Conservation (phyloP, 2,888 invertebrate species). For the Cantharis rufa region DNA sequence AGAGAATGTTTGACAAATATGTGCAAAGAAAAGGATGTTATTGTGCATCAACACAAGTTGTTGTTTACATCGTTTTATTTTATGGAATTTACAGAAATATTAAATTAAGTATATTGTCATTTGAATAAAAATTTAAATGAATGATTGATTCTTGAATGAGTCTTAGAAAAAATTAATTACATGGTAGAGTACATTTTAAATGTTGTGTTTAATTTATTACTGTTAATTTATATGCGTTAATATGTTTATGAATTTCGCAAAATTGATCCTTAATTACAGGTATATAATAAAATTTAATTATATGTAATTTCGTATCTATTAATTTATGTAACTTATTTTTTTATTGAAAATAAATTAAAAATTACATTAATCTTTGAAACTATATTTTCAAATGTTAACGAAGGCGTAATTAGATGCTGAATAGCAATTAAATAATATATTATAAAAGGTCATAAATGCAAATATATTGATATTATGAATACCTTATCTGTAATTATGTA, state of each 20-base stretch:
- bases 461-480: slow-evolving; percentile 6
- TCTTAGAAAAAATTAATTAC: not conserved
- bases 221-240: not conserved
- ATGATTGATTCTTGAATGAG: not conserved
- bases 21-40: not conserved
- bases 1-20: not conserved
- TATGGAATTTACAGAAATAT: not conserved
- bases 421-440: slow-evolving; percentile 10
- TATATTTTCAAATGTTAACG: not conserved
- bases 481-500: not conserved
- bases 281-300: not conserved
- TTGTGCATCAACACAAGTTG: not conserved
- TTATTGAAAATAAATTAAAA: not conserved
- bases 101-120: not conserved
- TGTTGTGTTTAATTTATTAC: not conserved
- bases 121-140: not conserved
- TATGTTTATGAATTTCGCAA: not conserved
- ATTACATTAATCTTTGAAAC: not conserved
- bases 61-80: not conserved
- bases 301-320: not conserved
- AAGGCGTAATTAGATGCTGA: slow-evolving; percentile 9
- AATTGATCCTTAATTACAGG: not conserved
- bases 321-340: not conserved
- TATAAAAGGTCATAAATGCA: slow-evolving; percentile 20
- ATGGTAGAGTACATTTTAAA: not conserved